Base-by-base conservation (phyloP, 2,113 vertebrate species). In the Falco punctatus region DNA sequence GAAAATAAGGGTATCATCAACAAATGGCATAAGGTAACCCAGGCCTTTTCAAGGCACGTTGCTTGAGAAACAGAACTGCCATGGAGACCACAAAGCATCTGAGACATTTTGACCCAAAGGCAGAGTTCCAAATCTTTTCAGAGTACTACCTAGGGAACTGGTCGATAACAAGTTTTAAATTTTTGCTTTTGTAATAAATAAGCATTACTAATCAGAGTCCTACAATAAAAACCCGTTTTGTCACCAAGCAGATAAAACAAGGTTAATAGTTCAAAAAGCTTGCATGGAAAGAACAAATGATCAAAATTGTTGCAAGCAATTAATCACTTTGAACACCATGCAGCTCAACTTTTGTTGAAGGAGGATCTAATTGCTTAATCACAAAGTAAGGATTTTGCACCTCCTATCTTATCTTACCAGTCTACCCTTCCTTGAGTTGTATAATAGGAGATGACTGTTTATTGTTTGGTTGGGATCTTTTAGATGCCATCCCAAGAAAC, bases 101-200 rank as follows among this genome's bases (percentile, higher is more conserved):
- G 96, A 97, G 94, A 96, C 82, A 96, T 95, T 97, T 96, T 96
- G 93, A 97, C 93, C 77, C 81, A 97, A 96, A 97, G 92, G 82
- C 91, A 90, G 73, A 70, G 92, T 93, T 97, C 86, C 88, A 95
- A 96, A 91, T 95, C 81, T 96, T 97, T 97, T 96, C 94, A 92
- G 77, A 92, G 88, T 97, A 94, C 79, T 96, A 94, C 55, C 90
- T 94, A 94, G 96, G 89, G 95, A 97, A 97, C 89, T 96, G 91
- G 77, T 79, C 83, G 90, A 89, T 94, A 92, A 86, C n/a, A 84
- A 92, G 85, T 96, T 95, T 92, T 71, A 93, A 59, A 67, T 91
- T 97, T 97, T 96, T 83, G 79, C 92, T 88, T 96, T 96, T 93
- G 94, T 92, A 94, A 96, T 78, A 92, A 94, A 84, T 54, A 94